Percentiles rank a stretch among this genome's conserved stretches.
These are phyloP conservation scores for Dicyrtoma fusca DNA, from an alignment of 2,888 invertebrate genomes.

Conservation along the genomic window DNA sequence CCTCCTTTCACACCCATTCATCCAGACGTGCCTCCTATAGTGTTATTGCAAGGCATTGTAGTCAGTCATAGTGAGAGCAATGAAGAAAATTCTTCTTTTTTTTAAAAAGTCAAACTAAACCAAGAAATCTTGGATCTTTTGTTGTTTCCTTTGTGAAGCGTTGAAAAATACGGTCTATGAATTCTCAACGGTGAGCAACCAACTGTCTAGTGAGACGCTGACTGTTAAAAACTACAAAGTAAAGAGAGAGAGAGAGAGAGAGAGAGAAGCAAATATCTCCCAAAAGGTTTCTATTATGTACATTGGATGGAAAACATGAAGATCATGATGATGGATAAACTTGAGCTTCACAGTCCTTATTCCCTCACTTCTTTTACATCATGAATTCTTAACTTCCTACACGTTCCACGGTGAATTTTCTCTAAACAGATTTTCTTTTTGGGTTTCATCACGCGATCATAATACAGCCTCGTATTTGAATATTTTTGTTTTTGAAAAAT, in stretches of 20 bases:
- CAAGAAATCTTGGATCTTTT: slow-evolving; percentile 2
- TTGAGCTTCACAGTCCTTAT: neutral
- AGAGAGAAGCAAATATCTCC: slow-evolving; percentile 29
- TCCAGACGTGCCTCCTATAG: neutral
- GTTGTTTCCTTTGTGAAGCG: slow-evolving; percentile 5
- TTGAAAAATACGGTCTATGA: neutral
- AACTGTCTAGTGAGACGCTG: neutral
- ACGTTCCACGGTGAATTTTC: neutral
- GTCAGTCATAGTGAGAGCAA: neutral
- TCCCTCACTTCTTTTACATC: neutral
- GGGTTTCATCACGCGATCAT: too few species aligned
- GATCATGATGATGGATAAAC: slow-evolving; percentile 30
- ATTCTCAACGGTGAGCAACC: slow-evolving; percentile 12
- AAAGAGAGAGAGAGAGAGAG: slow-evolving; percentile 3
- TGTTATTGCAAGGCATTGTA: neutral
- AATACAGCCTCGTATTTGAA: too few species aligned
- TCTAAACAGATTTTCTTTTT: neutral
- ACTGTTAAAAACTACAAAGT: slow-evolving; percentile 21
- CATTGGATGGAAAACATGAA: slow-evolving; percentile 3
- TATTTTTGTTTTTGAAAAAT: too few species aligned
- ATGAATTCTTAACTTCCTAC: slow-evolving; percentile 4
- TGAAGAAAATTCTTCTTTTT: neutral
- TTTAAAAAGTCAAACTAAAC: slow-evolving; percentile 16
- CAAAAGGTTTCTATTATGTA: slow-evolving; percentile 25
- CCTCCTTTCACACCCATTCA: neutral